These are phyloP conservation scores for Lasiurus cinereus DNA, from an alignment of 2,113 vertebrate genomes.

Conservation along the genomic window DNA sequence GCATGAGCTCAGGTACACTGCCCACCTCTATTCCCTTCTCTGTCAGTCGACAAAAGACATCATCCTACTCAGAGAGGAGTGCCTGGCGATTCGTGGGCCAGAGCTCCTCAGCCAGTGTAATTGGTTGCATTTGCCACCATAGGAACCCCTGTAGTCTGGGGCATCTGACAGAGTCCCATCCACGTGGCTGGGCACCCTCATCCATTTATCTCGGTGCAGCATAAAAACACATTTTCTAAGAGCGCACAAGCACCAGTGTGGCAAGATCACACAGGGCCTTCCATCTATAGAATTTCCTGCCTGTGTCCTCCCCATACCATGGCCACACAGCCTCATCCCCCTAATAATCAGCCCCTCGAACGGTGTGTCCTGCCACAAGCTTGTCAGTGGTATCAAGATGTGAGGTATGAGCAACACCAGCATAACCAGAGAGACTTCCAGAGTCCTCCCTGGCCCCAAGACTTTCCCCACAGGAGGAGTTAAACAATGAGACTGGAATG, in stretches of 20 bases:
- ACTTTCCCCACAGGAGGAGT: not conserved
- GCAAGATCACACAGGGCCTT: not conserved
- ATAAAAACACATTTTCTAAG: not conserved
- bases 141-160: not conserved
- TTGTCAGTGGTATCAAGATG: not conserved
- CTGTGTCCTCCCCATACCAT: not conserved
- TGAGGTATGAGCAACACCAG: no score
- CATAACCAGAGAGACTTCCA: not conserved
- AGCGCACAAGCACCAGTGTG: not conserved
- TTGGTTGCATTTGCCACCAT: no score
- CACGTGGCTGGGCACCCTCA: rapidly evolving
- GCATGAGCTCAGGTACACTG: no score
- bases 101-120: not conserved
- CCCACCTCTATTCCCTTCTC: not conserved
- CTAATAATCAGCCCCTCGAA: not conserved
- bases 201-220: rapidly evolving
- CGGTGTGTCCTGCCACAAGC: not conserved
- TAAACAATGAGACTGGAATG: not conserved
- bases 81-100: rapidly evolving
- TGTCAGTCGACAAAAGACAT: not conserved
- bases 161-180: not conserved
- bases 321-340: no score
- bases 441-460: not conserved
- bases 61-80: rapidly evolving
- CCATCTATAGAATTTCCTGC: not conserved